Evolutionary conservation across 2,888 invertebrate species (phyloP).

Genomic region (Barypeithes pellucidus): DNA sequence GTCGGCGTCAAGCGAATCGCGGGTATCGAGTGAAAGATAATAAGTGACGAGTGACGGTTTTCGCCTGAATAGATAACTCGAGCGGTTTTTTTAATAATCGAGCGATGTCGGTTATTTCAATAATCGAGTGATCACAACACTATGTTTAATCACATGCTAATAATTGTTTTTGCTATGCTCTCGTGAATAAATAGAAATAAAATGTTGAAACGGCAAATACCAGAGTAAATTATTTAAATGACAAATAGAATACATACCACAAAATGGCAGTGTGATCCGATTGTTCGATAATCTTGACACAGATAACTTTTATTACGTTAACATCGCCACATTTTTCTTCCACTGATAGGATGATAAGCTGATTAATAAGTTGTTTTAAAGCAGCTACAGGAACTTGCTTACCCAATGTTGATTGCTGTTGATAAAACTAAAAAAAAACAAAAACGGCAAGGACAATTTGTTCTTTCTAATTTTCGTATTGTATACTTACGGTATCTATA

Average conservation of each 20-base stretch:
- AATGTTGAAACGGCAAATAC: no score
- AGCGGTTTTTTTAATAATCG: no score
- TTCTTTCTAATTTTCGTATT: not conserved
- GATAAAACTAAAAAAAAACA: slow-evolving; percentile 73
- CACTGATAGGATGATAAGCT: slow-evolving; percentile 82
- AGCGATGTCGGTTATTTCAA: no score
- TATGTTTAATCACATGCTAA: no score
- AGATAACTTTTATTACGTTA: slow-evolving; percentile 83
- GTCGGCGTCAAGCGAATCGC: no score
- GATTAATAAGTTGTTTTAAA: slow-evolving; percentile 81
- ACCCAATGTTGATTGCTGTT: slow-evolving; percentile 78
- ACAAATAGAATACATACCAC: slow-evolving; percentile 71
- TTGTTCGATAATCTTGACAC: slow-evolving; percentile 83
- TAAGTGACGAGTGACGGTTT: no score
- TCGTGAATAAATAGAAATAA: no score
- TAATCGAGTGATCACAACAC: no score
- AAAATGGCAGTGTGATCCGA: slow-evolving; percentile 84
- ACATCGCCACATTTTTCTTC: slow-evolving; percentile 79
- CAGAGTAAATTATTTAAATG: no score
- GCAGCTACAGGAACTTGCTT: slow-evolving; percentile 79
- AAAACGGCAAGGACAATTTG: not conserved
- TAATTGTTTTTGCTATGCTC: no score
- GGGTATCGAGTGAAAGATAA: no score
- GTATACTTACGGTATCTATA: slow-evolving; percentile 72
- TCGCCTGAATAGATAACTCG: no score